A percentile compares a stretch with the other conserved stretches of the same genome.
These are phyloP conservation scores for Hymenochirus boettgeri DNA, from an alignment of 2,113 vertebrate species.

Conservation along the genomic window DNA sequence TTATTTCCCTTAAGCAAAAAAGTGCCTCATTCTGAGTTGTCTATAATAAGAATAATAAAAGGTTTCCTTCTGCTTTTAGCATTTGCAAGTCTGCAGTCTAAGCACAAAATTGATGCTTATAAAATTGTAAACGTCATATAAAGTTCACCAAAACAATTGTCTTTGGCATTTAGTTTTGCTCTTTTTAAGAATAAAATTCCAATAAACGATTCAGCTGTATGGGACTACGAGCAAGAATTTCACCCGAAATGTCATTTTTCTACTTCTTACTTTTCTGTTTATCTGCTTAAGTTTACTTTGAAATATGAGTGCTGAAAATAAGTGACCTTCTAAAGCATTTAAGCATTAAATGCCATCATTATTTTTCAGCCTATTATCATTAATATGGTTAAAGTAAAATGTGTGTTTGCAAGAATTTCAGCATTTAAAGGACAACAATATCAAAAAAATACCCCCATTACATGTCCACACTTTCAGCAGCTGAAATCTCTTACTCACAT, in stretches of 20 bases:
- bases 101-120: too few relatives aligned
- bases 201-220: neutral
- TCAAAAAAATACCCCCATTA: too few relatives aligned
- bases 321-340: neutral
- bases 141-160: neutral
- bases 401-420: too few relatives aligned
- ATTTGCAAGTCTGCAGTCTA: too few relatives aligned
- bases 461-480: too few relatives aligned
- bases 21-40: too few relatives aligned
- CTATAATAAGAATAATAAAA: too few relatives aligned
- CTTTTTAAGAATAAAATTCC: neutral
- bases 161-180: slow-evolving; percentile 7
- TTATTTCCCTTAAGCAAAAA: too few relatives aligned
- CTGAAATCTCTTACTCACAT: too few relatives aligned
- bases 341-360: neutral
- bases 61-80: too few relatives aligned
- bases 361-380: neutral
- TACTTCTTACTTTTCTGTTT: neutral
- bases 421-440: too few relatives aligned
- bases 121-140: neutral
- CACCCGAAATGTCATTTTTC: slow-evolving; percentile 5
- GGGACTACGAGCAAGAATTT: neutral
- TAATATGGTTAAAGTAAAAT: neutral
- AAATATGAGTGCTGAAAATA: neutral
- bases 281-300: slow-evolving; percentile 11